Percentiles rank a stretch among this genome's conserved stretches.
phyloP scores from a whole-genome alignment of 64 coral and sea anemone species.

The Porites australiensis region DNA sequence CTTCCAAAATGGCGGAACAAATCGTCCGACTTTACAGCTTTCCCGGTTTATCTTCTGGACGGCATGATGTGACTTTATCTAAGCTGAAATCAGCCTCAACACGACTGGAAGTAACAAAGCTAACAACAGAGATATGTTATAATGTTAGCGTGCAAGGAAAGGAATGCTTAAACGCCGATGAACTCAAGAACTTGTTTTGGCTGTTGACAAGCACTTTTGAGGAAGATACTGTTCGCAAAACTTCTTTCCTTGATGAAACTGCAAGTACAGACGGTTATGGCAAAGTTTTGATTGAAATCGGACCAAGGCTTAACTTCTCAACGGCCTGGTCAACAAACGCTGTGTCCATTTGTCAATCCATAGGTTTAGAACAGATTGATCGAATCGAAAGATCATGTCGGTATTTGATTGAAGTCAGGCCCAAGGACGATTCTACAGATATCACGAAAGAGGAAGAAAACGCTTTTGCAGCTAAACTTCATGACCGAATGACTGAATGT shows the following conservation, averaged over 20 bases:
- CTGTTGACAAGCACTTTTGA: constrained; percentile 84
- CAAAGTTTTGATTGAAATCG: constrained; percentile 84
- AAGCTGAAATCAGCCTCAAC: constrained; percentile 51
- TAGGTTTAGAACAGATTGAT: constrained; percentile 86
- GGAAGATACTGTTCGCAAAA: constrained; percentile 65
- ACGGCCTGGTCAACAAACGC: constrained; percentile 97
- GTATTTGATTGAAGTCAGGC: constrained; percentile 65
- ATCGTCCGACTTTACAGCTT: constrained; percentile 75
- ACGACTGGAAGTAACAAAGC: constrained; percentile 34
- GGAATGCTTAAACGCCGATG: constrained; percentile 23
- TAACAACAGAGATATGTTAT: constrained; percentile 86
- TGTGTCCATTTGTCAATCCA: constrained; percentile 92
- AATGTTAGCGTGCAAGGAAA: constrained; percentile 74
- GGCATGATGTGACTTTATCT: constrained; percentile 63
- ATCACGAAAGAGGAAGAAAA: constrained; percentile 84
- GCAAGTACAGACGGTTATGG: constrained; percentile 8
- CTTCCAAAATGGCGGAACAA: constrained; percentile 51
- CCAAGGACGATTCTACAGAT: constrained; percentile 48
- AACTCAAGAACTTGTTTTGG: constrained; percentile 66
- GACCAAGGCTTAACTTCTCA: constrained; percentile 97
- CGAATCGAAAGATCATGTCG: constrained; percentile 85
- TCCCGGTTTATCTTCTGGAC: constrained; percentile 78
- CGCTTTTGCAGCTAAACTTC: constrained; percentile 69
- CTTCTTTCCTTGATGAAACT: constrained; percentile 57
- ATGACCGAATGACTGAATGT: constrained; percentile 97